Evolutionary conservation across 1,140 invertebrate species (phyloP).

Genomic region (Cepaea nemoralis): DNA sequence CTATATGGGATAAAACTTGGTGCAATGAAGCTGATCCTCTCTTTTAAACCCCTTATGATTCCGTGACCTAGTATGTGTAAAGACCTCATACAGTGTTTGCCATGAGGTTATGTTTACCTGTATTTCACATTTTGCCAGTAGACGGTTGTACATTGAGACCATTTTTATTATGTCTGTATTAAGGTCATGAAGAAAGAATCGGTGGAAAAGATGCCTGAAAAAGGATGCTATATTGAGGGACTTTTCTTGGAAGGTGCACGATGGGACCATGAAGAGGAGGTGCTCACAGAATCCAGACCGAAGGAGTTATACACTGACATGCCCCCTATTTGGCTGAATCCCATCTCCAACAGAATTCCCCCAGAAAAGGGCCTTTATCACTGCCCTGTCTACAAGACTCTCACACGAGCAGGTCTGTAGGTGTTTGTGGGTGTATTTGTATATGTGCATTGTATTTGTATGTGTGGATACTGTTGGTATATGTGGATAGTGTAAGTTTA

Average conservation of each 20-base stretch:
- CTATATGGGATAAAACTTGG: too few relatives aligned
- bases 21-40: too few relatives aligned
- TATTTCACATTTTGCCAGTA: too few relatives aligned
- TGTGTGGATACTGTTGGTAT: not conserved
- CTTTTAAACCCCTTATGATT: too few relatives aligned
- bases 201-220: conserved; percentile 52
- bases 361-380: conserved; percentile 57
- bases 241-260: conserved; percentile 71
- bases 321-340: conserved; percentile 68
- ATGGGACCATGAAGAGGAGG: conserved; percentile 62
- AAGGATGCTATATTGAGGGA: conserved; percentile 72
- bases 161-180: not conserved
- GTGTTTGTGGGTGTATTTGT: too few relatives aligned
- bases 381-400: conserved; percentile 71
- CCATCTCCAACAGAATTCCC: conserved; percentile 50
- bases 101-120: too few relatives aligned
- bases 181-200: not conserved
- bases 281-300: conserved; percentile 68
- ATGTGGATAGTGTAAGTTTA: not conserved
- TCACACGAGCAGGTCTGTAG: conserved; percentile 65
- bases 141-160: too few relatives aligned
- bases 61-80: too few relatives aligned
- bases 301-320: conserved; percentile 72
- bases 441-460: too few relatives aligned
- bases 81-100: too few relatives aligned